Evolutionary conservation across 2,888 invertebrate species (phyloP).

Genomic region (Scaptomyza flava): DNA sequence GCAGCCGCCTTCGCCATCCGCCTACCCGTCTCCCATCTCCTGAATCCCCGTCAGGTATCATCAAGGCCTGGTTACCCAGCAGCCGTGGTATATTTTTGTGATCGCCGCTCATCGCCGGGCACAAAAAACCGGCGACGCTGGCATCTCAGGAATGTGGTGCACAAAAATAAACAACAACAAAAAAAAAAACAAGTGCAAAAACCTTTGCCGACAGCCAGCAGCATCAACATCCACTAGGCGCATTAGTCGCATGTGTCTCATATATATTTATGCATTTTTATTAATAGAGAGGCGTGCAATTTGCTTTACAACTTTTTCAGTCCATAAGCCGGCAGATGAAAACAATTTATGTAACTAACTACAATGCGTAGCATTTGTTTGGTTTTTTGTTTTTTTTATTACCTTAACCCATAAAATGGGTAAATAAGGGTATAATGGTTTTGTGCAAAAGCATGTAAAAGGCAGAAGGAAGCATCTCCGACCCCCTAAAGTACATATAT

Average conservation of each 20-base stretch:
- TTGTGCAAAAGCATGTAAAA: too few species aligned
- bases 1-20: conserved; percentile 35
- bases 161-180: conserved; percentile 60
- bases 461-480: too few species aligned
- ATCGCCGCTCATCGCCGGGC: conserved; percentile 11
- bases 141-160: conserved; percentile 72
- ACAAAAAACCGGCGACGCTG: conserved; percentile 27
- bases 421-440: too few species aligned
- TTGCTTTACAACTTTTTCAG: conserved; percentile 31
- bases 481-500: too few species aligned
- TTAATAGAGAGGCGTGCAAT: conserved; percentile 45
- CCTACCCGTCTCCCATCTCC: neutral
- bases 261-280: conserved; percentile 44
- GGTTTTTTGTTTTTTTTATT: too few species aligned
- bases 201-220: conserved; percentile 55
- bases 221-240: conserved; percentile 24
- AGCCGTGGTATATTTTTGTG: conserved; percentile 32
- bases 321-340: conserved; percentile 29
- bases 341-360: neutral
- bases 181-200: conserved; percentile 71
- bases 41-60: neutral
- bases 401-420: too few species aligned
- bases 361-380: neutral
- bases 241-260: conserved; percentile 24
- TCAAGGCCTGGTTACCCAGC: conserved; percentile 13